Percentiles rank a stretch among this genome's conserved stretches.
phyloP scores from a whole-genome alignment of 2,888 invertebrate genomes.

The Acanthosepion lycidas region DNA sequence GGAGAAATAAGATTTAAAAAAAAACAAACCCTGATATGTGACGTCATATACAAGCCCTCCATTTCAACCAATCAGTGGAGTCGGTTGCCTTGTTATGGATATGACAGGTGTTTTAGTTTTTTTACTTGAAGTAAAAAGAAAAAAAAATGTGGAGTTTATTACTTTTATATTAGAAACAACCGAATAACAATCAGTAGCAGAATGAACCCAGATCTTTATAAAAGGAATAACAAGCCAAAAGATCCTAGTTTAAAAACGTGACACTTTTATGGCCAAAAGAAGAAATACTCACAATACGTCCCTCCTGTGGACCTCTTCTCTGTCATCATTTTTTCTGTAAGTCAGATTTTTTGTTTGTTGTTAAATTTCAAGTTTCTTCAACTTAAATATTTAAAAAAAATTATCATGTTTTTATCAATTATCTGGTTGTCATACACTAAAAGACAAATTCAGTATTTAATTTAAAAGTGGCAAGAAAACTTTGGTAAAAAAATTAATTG shows the following conservation, averaged over 20 bases:
- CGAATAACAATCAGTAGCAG: background rate
- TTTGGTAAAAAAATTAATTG: no score
- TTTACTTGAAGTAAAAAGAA: no score
- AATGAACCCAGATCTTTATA: background rate
- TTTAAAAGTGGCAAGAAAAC: no score
- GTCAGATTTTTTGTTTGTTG: background rate
- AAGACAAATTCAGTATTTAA: no score
- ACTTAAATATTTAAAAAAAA: background rate
- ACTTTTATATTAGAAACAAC: background rate
- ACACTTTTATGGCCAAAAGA: background rate
- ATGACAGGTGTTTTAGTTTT: no score
- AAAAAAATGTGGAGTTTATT: background rate
- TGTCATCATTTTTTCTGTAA: background rate
- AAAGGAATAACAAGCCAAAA: background rate
- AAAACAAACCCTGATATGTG: background rate
- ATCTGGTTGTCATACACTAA: background rate
- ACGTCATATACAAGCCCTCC: background rate
- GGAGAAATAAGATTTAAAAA: background rate
- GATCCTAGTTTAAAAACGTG: background rate
- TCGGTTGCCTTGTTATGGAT: background rate
- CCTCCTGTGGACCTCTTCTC: background rate
- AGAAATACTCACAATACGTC: no score
- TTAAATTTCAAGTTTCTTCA: background rate
- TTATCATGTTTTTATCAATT: background rate
- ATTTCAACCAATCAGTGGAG: background rate